phyloP scores from a whole-genome alignment of 2,797 vertebrate species.

The Parotocinclus haroldoi region DNA sequence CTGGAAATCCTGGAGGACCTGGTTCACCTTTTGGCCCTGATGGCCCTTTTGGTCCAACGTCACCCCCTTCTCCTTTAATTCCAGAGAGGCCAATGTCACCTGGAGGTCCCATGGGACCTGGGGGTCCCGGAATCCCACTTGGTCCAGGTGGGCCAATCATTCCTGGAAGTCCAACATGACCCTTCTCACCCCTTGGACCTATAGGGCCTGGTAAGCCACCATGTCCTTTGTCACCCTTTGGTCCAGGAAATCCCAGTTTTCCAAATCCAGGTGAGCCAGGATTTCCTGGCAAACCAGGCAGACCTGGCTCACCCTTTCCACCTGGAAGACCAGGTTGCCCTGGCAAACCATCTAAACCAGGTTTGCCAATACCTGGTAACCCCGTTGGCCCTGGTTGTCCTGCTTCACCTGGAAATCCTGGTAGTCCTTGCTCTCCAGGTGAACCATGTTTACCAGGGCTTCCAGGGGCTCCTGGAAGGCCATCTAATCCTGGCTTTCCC shows the following conservation, averaged over 20 bases:
- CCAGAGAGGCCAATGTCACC: conserved; percentile 87
- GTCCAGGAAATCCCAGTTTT: conserved; percentile 88
- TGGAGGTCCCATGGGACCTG: conserved; percentile 82
- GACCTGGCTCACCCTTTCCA: conserved; percentile 85
- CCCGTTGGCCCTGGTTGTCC: conserved; percentile 84
- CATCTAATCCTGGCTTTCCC: conserved; percentile 85
- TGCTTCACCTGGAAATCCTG: conserved; percentile 76
- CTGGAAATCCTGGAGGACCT: conserved; percentile 84
- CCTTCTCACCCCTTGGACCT: conserved; percentile 88
- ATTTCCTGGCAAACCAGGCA: conserved; percentile 82
- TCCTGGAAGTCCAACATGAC: conserved; percentile 80
- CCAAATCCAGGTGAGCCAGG: conserved; percentile 86
- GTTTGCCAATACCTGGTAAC: conserved; percentile 82
- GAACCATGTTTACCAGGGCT: conserved; percentile 81
- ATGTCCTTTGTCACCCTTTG: conserved; percentile 86
- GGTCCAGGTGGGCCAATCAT: conserved; percentile 80
- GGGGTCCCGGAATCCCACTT: conserved; percentile 82
- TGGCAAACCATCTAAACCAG: conserved; percentile 84
- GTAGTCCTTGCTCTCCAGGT: conserved; percentile 79
- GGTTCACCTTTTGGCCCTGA: conserved; percentile 82
- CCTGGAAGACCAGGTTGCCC: conserved; percentile 85
- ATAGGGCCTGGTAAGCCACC: conserved; percentile 78
- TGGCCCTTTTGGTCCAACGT: conserved; percentile 75
- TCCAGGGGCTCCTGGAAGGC: conserved; percentile 86
- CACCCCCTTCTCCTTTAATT: conserved; percentile 84